Evolutionary conservation across 1,140 invertebrate species (phyloP).

Genomic region (Nephila pilipes): DNA sequence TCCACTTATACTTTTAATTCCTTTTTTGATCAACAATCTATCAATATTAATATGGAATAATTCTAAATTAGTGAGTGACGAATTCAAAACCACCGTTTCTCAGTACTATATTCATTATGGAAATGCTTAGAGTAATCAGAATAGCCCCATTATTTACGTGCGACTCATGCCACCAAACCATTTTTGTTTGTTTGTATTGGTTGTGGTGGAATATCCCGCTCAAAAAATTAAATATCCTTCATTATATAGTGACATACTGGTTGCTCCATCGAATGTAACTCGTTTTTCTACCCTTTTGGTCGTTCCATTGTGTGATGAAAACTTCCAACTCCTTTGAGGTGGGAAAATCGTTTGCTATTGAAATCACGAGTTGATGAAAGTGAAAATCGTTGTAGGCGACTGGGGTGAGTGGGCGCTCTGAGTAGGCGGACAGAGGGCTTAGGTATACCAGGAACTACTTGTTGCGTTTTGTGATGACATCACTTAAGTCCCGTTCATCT

Average conservation of each 20-base stretch:
- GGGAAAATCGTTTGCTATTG: not conserved
- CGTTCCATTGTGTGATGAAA: too few relatives aligned
- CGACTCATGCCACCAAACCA: too few relatives aligned
- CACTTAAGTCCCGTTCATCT: not conserved
- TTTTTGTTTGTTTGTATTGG: not conserved
- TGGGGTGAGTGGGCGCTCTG: not conserved
- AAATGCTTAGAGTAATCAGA: too few relatives aligned
- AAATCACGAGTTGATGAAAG: conserved; percentile 16
- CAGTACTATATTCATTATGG: too few relatives aligned
- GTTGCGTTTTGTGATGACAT: conserved; percentile 25
- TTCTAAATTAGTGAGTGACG: too few relatives aligned
- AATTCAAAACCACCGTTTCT: too few relatives aligned
- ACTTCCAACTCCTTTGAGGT: not conserved
- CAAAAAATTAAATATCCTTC: too few relatives aligned
- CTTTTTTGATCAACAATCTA: too few relatives aligned
- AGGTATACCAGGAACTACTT: conserved; percentile 1
- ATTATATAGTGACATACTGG: not conserved
- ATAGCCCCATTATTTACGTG: too few relatives aligned
- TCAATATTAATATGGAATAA: too few relatives aligned
- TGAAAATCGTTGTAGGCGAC: not conserved
- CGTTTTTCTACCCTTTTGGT: too few relatives aligned
- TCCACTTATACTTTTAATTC: too few relatives aligned
- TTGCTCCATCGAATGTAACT: not conserved
- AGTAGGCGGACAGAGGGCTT: conserved; percentile 16
- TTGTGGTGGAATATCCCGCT: not conserved